These are phyloP conservation scores for Drosophila longiperda DNA, from an alignment of 2,888 invertebrate genomes.

Conservation along the genomic window DNA sequence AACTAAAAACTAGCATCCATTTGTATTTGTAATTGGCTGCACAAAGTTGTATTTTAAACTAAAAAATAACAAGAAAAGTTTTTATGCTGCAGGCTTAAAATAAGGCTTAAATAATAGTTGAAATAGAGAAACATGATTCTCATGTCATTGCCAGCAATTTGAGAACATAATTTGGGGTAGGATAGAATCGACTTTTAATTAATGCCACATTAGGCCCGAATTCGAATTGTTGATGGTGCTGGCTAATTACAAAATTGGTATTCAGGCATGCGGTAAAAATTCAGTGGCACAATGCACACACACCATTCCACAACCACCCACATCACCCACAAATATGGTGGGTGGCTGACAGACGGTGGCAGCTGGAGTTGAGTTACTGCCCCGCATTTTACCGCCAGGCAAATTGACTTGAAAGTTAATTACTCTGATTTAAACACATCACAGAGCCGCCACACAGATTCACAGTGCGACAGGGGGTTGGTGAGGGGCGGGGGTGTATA, in stretches of 20 bases:
- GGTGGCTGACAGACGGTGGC: conserved; percentile 20
- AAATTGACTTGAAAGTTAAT: conserved; percentile 68
- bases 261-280: conserved; percentile 25
- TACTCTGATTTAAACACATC: conserved; percentile 51
- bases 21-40: conserved; percentile 38
- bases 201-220: conserved; percentile 28
- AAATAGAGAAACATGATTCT: conserved; percentile 1
- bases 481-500: background rate
- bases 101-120: conserved; percentile 23
- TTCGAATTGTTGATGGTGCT: conserved; percentile 24
- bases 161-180: background rate
- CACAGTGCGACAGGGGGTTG: background rate
- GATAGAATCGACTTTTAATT: conserved; percentile 27
- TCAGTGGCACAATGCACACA: conserved; percentile 16
- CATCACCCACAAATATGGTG: background rate
- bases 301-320: background rate
- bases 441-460: conserved; percentile 6
- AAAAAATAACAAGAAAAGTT: conserved; percentile 32
- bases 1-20: conserved; percentile 22
- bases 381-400: conserved; percentile 41
- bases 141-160: background rate
- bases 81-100: conserved; percentile 1
- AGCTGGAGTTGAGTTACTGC: background rate
- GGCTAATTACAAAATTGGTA: conserved; percentile 52
- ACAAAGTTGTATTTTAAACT: conserved; percentile 53